Base-by-base conservation (phyloP, 2,113 vertebrate genomes). In the Lota lota region DNA sequence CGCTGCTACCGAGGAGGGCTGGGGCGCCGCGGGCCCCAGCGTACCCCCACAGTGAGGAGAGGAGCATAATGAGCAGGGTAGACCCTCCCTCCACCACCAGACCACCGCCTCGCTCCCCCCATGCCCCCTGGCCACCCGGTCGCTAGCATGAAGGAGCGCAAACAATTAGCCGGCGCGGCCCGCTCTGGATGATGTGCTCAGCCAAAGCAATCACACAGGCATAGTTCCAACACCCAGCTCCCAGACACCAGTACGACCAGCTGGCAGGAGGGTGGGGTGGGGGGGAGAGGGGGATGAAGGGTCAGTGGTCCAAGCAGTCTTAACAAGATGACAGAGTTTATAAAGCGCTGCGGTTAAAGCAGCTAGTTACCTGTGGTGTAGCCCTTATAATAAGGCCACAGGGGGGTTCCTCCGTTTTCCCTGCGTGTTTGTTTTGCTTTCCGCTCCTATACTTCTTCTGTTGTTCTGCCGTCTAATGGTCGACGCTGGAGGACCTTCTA, bases 271-370 rank as follows among this genome's bases (percentile, higher is more conserved):
- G 89, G 90, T 28, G 28, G 28, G 28, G 28, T 2, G 28, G 86
- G 91, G 89, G 95, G 92, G 92, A 91, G 89, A 75, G 77, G 88
- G 92, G 86, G 90, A 89, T 90, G 87, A 91, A 89, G 94, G 92
- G 92, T 95, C 93, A 93, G 91, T 83, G 82, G 85, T 91, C 90
- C 92, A 94, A 91, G 92, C 91, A 88, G 76, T 87, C 88, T 87
- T 94, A 94, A 95, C 88, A 92, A 95, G 93, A 92, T 78, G 88
- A 93, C 90, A 93, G 92, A 92, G 93, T 95, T 95, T 95, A 95
- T 94, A 94, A 95, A 93, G 88, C 81, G 71, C 89, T 82, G 71
- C 57, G 20, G 88, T 78, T 73, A 92, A 92, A 93, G 87, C 89
- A 92, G 83, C 80, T 89, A 81, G 91, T 93, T 93, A 92, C 93